Evolutionary conservation across 2,113 vertebrate species (phyloP).

Genomic region (Ptilonorhynchus violaceus): DNA sequence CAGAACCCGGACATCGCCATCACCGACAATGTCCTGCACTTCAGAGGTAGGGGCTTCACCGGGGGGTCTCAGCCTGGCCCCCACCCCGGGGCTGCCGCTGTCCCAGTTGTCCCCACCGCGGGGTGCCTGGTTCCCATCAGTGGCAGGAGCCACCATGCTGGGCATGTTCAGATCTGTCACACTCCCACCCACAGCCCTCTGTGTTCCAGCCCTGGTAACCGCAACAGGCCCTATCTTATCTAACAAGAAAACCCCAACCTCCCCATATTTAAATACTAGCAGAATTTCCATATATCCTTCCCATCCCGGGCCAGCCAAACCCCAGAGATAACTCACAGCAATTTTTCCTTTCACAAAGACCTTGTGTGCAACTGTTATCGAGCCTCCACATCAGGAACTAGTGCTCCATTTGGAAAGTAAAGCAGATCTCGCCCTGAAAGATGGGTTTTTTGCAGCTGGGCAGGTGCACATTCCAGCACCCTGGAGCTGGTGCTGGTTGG

Average conservation of each 20-base stretch:
- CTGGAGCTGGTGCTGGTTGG: background rate
- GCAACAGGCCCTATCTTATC: background rate
- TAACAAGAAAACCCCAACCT: background rate
- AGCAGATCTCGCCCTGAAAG: background rate
- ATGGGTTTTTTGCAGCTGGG: background rate
- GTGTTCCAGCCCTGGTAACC: background rate
- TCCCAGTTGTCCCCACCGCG: background rate
- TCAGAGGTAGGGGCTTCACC: constrained; percentile 76
- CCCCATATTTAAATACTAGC: background rate
- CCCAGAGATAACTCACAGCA: background rate
- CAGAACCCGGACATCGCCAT: constrained; percentile 85
- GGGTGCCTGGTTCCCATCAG: background rate
- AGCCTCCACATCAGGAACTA: background rate
- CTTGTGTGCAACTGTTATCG: background rate
- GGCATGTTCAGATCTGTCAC: background rate
- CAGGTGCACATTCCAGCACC: background rate
- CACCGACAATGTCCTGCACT: constrained; percentile 83
- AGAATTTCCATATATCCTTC: background rate
- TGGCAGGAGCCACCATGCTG: background rate
- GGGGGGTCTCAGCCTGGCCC: background rate
- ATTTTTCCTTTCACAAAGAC: background rate
- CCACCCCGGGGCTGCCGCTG: background rate
- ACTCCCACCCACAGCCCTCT: background rate
- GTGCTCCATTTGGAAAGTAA: background rate
- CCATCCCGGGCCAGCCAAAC: background rate